Base-by-base conservation (phyloP, 2,797 vertebrate genomes). In the Pitangus sulphuratus region DNA sequence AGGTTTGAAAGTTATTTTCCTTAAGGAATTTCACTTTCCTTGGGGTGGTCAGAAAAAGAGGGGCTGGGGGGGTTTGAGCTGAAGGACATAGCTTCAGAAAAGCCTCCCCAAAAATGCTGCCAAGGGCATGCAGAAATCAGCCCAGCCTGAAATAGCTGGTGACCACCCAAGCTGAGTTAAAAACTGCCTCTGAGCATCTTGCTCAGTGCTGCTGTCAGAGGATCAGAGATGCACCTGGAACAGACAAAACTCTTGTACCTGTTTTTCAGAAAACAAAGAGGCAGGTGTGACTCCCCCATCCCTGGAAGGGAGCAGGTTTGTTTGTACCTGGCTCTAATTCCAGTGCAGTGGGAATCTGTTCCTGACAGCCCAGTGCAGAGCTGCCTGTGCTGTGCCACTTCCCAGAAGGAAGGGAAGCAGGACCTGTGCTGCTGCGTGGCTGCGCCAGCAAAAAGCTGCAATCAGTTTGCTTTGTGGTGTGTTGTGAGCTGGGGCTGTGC, bases 381-480 rank as follows among this genome's bases (percentile, higher is more conserved):
- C 56, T 74, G 33, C 37, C 14, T 8, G 33, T 44, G 33, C 24
- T 5, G 24, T 12, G 12, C 39, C 4, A 0, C 45, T 48, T 48
- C 51, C 40, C 45, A 3, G 12, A 6, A 19, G 44, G 60, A 26
- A 14, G 26, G 14, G 48, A 35, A 22, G 28, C 0, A 4, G 28
- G 50, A 64, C 54, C 48, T 8, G 30, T 5, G 42, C 25, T 35
- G 33, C 30, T 16, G 53, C 1, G 0, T 9, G 72, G 60, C 66
- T 3, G 3, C 8, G 33, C 37, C 30, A 8, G 53, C 71, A 39
- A 10, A 6, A 33, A 44, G 22, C 61, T 30, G 33, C 11, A 1
- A 13, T 44, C 5, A 0, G 15, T 58, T 51, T 35, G 56, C 33
- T 45, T 16, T 2, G 6, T 5, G 50, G 11, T 0, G 26, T 0